Base-by-base conservation (phyloP, 2,113 vertebrate genomes). In the Brienomyrus brachyistius region DNA sequence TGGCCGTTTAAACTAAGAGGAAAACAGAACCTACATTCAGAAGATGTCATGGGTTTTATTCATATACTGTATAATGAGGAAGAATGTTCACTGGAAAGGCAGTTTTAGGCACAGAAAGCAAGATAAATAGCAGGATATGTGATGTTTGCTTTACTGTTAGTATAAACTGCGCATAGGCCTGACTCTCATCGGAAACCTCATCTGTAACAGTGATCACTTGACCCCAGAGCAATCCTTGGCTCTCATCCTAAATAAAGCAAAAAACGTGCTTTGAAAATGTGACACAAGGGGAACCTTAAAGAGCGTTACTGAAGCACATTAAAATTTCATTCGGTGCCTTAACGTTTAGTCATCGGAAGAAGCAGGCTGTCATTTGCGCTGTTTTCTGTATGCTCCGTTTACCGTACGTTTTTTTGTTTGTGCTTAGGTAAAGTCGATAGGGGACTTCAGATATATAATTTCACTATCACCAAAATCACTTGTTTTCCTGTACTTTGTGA, bases 131-230 rank as follows among this genome's bases (percentile, higher is more conserved):
- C 92, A 94, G 94, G 94, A 95, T 94, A 90, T 93, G 92, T 91
- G 92, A 94, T 93, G 93, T 94, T 92, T 93, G 84, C 93, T 91
- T 92, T 92, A 91, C 91, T 89, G 94, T 93, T 92, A 93, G 94
- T 92, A 91, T 93, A 92, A 93, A 92, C 88, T 31, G 47, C 84
- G 87, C 90, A 43, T 66, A 19, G 88, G 56, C 31, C 80, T 59
- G 89, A 88, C 93, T 95, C 94, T 94, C 93, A 93, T 92, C 92
- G 94, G 92, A 94, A 92, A 91, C 10, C 23, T 23, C 59, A 56
- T 82, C 45, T 45, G 77, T 82, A 82, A 70, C 74, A 80, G 35
- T 17, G 35, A 80, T 43, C 35, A 0, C 74, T 80, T 80, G 74
- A 80, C 74, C 35, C 74, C 35, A 80, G 35, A 80, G 74, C 5